Evolutionary conservation across 2,888 invertebrate species (phyloP).

Genomic region (Pyrocoelia pectoralis): DNA sequence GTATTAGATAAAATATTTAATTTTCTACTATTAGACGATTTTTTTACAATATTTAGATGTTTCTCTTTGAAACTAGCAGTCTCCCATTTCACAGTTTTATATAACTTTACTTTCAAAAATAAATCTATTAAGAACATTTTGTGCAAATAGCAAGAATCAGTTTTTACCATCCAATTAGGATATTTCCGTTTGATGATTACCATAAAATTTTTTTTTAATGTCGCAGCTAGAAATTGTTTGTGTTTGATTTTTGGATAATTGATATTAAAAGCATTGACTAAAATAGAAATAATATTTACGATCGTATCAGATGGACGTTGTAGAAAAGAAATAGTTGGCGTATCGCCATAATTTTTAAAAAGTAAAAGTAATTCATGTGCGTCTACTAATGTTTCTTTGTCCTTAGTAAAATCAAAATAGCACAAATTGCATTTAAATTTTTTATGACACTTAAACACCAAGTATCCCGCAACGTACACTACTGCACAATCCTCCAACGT

Average conservation of each 20-base stretch:
- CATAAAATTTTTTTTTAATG: background rate
- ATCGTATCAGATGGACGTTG: background rate
- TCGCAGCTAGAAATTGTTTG: no score
- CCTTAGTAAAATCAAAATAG: background rate
- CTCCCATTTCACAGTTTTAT: constrained; percentile 3
- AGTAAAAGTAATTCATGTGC: background rate
- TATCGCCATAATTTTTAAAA: background rate
- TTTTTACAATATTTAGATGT: constrained; percentile 1
- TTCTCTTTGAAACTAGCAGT: background rate
- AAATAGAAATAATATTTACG: background rate
- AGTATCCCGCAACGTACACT: background rate
- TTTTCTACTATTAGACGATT: constrained; percentile 4
- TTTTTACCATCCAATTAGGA: background rate
- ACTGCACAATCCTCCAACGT: constrained; percentile 2
- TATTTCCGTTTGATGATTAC: background rate
- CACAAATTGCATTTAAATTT: constrained; percentile 5
- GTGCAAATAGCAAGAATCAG: background rate
- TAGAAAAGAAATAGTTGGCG: background rate
- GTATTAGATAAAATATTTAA: constrained; percentile 1
- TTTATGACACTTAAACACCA: background rate
- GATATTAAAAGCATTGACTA: background rate
- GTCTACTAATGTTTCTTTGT: background rate
- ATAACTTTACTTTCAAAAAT: background rate
- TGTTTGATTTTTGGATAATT: background rate
- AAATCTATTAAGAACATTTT: background rate